phyloP scores from a whole-genome alignment of 2,888 invertebrate species.

The Globia sparganii region DNA sequence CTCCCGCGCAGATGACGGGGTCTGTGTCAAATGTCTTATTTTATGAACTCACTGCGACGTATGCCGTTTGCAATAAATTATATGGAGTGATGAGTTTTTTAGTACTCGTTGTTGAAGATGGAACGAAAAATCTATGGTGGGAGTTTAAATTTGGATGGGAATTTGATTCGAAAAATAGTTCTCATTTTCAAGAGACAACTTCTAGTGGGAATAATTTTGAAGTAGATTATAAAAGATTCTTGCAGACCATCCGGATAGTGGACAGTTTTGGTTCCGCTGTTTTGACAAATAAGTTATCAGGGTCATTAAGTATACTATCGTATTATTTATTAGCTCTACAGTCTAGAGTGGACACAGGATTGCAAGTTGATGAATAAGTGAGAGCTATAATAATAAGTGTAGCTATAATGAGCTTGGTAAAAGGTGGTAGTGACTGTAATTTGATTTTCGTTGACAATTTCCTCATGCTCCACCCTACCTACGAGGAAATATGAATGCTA shows the following conservation, averaged over 20 bases:
- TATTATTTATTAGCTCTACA: background rate
- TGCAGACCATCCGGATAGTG: background rate
- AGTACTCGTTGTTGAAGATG: conserved; percentile 28
- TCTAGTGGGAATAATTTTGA: background rate
- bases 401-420: background rate
- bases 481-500: background rate
- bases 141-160: background rate
- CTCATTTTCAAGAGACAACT: background rate
- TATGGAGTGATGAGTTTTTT: conserved; percentile 64
- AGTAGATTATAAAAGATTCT: background rate
- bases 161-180: background rate
- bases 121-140: conserved; percentile 20
- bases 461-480: background rate
- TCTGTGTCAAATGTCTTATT: conserved; percentile 77
- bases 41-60: conserved; percentile 71
- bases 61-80: conserved; percentile 72
- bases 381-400: no score
- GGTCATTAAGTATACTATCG: background rate
- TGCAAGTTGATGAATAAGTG: background rate
- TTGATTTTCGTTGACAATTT: background rate
- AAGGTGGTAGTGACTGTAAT: background rate
- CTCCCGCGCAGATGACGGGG: conserved; percentile 73
- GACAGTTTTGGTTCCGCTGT: background rate
- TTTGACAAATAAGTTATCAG: background rate
- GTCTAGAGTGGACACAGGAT: background rate